phyloP scores from a whole-genome alignment of 2,113 vertebrate species.

The Nipponia nippon region DNA sequence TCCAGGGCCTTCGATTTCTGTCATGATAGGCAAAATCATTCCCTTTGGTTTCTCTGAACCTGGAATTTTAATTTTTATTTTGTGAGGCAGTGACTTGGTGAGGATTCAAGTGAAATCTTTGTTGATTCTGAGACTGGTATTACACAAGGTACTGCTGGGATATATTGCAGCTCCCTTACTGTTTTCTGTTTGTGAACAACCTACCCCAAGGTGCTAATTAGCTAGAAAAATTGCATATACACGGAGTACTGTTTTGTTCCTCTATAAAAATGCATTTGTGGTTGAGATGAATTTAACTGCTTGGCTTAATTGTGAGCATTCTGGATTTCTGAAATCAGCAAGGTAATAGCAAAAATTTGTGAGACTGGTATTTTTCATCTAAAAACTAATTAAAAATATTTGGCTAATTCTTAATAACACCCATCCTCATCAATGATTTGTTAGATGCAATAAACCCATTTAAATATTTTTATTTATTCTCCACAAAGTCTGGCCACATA shows the following conservation, averaged over 20 bases:
- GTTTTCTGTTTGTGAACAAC: constrained; percentile 69
- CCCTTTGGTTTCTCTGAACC: neutral
- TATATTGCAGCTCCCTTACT: constrained; percentile 37
- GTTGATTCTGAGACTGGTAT: neutral
- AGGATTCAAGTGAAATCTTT: neutral
- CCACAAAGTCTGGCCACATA: neutral
- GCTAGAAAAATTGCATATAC: constrained; percentile 23
- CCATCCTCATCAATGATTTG: neutral
- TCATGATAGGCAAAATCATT: neutral
- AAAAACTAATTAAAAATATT: neutral
- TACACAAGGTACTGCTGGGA: constrained; percentile 30
- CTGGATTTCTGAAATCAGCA: neutral
- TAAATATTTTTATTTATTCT: neutral
- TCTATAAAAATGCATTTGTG: constrained; percentile 31
- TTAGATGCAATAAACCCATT: neutral
- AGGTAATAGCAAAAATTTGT: neutral
- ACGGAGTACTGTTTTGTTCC: constrained; percentile 54
- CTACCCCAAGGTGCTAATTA: constrained; percentile 73
- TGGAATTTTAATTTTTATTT: neutral
- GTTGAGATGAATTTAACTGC: constrained; percentile 15
- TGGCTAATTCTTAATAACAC: neutral
- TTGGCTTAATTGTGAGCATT: neutral
- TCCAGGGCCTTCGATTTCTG: neutral
- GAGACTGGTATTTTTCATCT: neutral
- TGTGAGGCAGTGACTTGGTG: neutral